Conservation (phyloP, 1,140 invertebrate species). For the Drosophila fuyamai region DNA sequence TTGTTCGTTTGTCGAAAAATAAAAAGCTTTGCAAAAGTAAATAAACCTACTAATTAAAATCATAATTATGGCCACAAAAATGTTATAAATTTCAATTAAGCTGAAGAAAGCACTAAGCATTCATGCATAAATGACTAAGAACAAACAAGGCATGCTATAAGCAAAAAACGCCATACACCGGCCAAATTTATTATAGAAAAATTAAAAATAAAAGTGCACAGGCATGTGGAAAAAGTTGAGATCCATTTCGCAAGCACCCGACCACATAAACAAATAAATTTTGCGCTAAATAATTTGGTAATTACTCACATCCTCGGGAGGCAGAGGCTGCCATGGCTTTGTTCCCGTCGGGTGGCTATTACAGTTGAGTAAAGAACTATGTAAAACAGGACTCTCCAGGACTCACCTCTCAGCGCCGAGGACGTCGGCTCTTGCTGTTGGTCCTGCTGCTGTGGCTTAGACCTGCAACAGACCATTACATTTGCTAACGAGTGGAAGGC, state of each 20-base stretch:
- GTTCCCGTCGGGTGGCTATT: slow-evolving; percentile 32
- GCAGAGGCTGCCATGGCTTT: slow-evolving; percentile 4
- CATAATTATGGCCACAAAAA: slow-evolving; percentile 25
- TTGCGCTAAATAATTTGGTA: slow-evolving; percentile 85
- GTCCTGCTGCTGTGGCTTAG: slow-evolving; percentile 53
- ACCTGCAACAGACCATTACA: slow-evolving; percentile 83
- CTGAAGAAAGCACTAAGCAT: slow-evolving; percentile 59
- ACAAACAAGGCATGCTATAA: slow-evolving; percentile 70
- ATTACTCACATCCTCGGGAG: slow-evolving; percentile 81
- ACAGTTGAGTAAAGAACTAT: slow-evolving; percentile 47
- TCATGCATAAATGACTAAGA: slow-evolving; percentile 84
- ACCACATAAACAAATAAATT: slow-evolving; percentile 83
- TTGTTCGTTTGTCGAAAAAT: not conserved
- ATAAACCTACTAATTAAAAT: slow-evolving; percentile 58
- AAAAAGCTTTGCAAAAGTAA: slow-evolving; percentile 9
- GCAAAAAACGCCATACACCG: slow-evolving; percentile 11
- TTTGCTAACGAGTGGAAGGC: slow-evolving; percentile 82
- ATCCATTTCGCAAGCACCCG: slow-evolving; percentile 78
- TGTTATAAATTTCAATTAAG: slow-evolving; percentile 68
- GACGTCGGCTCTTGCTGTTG: not conserved
- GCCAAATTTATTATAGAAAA: not conserved
- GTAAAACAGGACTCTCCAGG: slow-evolving; percentile 34
- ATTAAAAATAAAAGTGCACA: slow-evolving; percentile 14
- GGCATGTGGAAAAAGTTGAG: slow-evolving; percentile 63
- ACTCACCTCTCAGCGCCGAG: not conserved